Base-by-base conservation (phyloP, 2,113 vertebrate species). In the Saccopteryx leptura region DNA sequence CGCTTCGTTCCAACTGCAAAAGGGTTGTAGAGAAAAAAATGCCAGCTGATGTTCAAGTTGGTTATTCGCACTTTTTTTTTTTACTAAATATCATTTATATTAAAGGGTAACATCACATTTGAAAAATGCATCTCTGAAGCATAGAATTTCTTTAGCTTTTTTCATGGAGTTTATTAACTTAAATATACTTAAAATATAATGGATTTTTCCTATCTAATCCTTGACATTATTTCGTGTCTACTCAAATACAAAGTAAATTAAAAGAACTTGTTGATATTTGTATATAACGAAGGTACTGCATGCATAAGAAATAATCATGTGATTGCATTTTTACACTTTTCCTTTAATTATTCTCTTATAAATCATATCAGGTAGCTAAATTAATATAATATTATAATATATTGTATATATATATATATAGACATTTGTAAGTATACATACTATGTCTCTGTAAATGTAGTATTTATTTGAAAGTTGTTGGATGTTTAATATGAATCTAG, bases 21-120 rank as follows among this genome's bases (percentile, higher is more conserved):
- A 91, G 58, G 24, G 75, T 76, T 78, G 46, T 18, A 65, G 63
- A 74, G 18, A 56, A 83, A 39, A 69, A 92, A 92, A 88, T 90
- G 23, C 21, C 68, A 86, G 19, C 81, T 66, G 54, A 89, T 82
- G 1, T 89, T 66, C 31, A 52, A 17, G n/a, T 65, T 92, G 15
- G 24, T 86, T 11, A 89, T 72, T 60, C 48, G 88, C 1, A 24
- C 17, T 52, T 39, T 24, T 21, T 90, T 75, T 61, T 61, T 1
- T 31, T 54, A 79, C 17, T 69, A 63, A 95, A 21, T 81, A 66
- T n/a, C 2, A 58, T 75, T 82, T 66, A 88, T 90, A 69, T 93
- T 63, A 58, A 88, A 52, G 2, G 39, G 8, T 74, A 72, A 68
- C 18, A 39, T 23, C 23, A 81, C 39, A 39, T 39, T 39, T 39